Base-by-base conservation (phyloP, 2,888 invertebrate genomes). In the Netelia melanura region DNA sequence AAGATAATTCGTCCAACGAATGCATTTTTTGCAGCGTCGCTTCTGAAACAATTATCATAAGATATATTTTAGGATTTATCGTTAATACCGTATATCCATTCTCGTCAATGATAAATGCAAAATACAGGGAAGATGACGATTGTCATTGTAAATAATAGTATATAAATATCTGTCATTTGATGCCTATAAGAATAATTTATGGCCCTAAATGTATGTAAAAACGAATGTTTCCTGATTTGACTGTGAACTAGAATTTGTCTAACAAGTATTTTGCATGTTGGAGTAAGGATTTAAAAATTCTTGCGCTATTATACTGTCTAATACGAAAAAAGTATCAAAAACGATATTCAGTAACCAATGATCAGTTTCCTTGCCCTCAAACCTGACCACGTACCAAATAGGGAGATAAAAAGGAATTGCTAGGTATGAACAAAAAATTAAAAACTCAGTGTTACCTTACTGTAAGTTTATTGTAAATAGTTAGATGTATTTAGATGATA, bases 91-190 rank as follows among this genome's bases (percentile, higher is more conserved):
- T 14, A 54, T 79, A 70, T 74, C 72, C 74, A 77, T 84, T 87
- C 87, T 87, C 87, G 87, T 87, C 87, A 86, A 72, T 17, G 44
- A 83, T 82, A 81, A 81, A 72, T 81, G 6, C 5, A 38, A 80
- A 71, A 30, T 65, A 54, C 64, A 81, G 64, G 81, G 76, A 86
- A 72, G 83, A 77, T 58, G 78, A 21, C 38, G 72, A 76, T 86
- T 79, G 80, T 83, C 43, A 71, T 65, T 87, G 87, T 87, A 87
- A 81, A 87, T 86, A 87, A 76, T 81, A 76, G n/a, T 52, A 58
- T 3, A n/a, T 76, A 75, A 76, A 30, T 52, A 30, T 14, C 58
- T 67, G 21, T 82, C 65, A 68, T 79, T 76, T 68, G 17, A 38
- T 6, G 54, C 25, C 44, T 76, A 38, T 23, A 30, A 10, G 17